Evolutionary conservation across 1,140 invertebrate species (phyloP), one percentile per base, ranked within the genome.

Genomic region (Yoshiicerus persimilis): DNA sequence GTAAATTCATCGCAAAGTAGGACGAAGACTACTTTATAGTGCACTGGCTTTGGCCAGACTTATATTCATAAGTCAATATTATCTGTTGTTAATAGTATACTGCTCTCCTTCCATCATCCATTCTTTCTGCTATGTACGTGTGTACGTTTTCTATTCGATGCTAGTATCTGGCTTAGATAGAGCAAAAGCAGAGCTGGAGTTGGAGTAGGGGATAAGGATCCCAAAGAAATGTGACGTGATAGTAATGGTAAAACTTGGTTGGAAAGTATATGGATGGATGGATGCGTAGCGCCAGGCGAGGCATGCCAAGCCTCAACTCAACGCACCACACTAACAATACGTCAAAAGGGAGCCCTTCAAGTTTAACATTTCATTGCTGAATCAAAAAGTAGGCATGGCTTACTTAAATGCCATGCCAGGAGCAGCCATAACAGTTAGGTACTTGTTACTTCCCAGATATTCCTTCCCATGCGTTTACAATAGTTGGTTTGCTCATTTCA

Each of bases 1-100:
- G 75, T 70, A 80, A 80, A 80, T 80, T 80, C 75, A 80, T 80
- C 75, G 75, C 75, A 80, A 80, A 80, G 75, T 80, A 80, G 34
- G 30, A 80, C 32, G 32, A 23, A 66, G n/a, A 66, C 9, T 23
- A 66, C 62, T 23, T 9, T 66, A 10, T 66, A 23, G 10, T 66
- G 23, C 62, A 66, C n/a, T 23, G 62, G 62, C 62, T n/a, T 9
- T 66, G 25, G 20, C 41, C 20, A 47, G n/a, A n/a, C n/a, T n/a
- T n/a, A n/a, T n/a, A n/a, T n/a, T n/a, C n/a, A n/a, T n/a, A n/a
- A n/a, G n/a, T n/a, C n/a, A n/a, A n/a, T n/a, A n/a, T n/a, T n/a
- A n/a, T n/a, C n/a, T n/a, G n/a, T n/a, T n/a, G n/a, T n/a, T n/a
- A n/a, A n/a, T n/a, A n/a, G n/a, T n/a, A n/a, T n/a, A n/a, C 41